phyloP scores from a whole-genome alignment of 2,797 vertebrate genomes.

The Tenualosa ilisha region DNA sequence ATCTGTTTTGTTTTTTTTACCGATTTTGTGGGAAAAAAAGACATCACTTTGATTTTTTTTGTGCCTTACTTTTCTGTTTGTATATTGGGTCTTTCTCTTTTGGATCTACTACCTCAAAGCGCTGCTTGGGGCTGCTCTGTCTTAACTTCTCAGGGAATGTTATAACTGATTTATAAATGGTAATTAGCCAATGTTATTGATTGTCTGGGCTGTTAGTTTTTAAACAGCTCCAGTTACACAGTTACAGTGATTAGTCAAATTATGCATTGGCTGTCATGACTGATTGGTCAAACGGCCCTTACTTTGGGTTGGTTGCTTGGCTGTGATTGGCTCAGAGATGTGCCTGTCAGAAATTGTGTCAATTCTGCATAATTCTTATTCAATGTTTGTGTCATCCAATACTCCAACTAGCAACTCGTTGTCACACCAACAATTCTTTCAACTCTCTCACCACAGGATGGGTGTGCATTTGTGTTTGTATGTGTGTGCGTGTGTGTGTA shows the following conservation, averaged over 20 bases:
- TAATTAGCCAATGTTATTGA: not conserved
- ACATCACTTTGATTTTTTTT: not conserved
- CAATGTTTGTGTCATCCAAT: not conserved
- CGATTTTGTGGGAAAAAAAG: not conserved
- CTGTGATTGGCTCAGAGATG: not conserved
- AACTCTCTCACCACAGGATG: not conserved
- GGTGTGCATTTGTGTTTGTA: not conserved
- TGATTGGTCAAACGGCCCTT: not conserved
- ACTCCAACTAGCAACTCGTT: not conserved
- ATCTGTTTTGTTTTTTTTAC: too few relatives aligned
- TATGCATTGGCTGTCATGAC: not conserved
- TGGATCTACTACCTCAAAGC: not conserved
- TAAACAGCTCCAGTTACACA: not conserved
- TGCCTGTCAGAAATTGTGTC: not conserved
- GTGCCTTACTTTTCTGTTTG: not conserved
- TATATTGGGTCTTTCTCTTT: not conserved
- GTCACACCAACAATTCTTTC: not conserved
- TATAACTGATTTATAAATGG: not conserved
- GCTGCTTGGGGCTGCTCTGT: not conserved
- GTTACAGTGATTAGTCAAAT: not conserved
- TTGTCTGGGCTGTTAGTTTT: not conserved
- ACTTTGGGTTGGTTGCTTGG: not conserved
- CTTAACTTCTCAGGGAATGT: too few relatives aligned
- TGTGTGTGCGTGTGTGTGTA: not conserved
- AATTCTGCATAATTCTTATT: not conserved